Conservation (phyloP, 2,797 vertebrate genomes). For the Phoebastria nigripes region DNA sequence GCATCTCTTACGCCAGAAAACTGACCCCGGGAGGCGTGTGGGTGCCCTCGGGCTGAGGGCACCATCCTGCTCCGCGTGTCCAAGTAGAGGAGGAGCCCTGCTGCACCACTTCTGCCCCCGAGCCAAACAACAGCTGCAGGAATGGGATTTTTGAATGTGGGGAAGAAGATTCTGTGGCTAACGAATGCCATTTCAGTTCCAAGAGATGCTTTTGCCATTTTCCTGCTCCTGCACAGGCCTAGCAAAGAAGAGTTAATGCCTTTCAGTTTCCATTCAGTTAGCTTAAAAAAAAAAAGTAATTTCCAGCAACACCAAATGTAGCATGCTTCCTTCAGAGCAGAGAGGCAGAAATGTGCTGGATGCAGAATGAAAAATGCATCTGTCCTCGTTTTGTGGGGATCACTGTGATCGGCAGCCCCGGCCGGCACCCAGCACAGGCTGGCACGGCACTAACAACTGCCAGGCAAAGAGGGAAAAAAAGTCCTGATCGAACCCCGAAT, state of each 20-base stretch:
- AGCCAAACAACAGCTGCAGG: neutral
- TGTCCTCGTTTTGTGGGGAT: neutral
- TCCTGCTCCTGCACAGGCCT: neutral
- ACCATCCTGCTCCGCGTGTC: accelerated
- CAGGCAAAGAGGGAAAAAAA: neutral
- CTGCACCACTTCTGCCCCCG: neutral
- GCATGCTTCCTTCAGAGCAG: neutral
- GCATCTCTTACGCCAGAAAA: too few relatives aligned
- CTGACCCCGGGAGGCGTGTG: accelerated
- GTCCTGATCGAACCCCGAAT: neutral
- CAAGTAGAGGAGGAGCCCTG: accelerated
- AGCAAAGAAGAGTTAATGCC: neutral
- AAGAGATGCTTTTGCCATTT: neutral
- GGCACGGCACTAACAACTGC: neutral
- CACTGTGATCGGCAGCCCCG: neutral
- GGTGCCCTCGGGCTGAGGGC: neutral
- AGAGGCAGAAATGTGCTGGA: neutral
- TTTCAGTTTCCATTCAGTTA: neutral
- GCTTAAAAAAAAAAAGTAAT: neutral
- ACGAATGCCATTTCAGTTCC: too few relatives aligned
- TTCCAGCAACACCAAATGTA: neutral
- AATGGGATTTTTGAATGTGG: neutral
- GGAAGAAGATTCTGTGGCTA: neutral
- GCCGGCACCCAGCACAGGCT: neutral
- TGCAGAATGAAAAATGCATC: neutral